Conservation (phyloP, 2,113 vertebrate species). For the Numenius arquata region DNA sequence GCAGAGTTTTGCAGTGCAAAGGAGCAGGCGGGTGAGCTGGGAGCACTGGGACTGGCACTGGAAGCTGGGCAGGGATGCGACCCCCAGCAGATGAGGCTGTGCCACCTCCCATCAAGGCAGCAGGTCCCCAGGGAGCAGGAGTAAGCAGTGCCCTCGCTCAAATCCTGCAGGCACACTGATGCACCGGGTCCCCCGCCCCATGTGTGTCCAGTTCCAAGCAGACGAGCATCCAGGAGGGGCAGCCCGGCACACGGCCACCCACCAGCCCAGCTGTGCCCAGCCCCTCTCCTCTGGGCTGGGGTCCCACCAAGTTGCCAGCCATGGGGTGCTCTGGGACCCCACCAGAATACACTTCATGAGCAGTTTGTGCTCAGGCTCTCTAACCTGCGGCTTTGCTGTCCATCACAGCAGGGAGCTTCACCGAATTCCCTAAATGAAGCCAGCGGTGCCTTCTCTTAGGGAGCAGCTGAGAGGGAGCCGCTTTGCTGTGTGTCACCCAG, state of each 20-base stretch:
- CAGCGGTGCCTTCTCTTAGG: neutral
- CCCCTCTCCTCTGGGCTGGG: neutral
- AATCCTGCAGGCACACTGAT: neutral
- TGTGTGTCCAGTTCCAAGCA: rapidly evolving
- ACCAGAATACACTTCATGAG: neutral
- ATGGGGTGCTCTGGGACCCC: neutral
- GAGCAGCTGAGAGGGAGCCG: rapidly evolving
- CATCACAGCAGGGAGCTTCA: neutral
- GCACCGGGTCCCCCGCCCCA: rapidly evolving
- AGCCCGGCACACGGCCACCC: rapidly evolving
- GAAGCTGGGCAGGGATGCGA: neutral
- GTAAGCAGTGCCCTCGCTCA: neutral
- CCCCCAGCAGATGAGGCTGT: neutral
- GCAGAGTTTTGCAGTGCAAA: neutral
- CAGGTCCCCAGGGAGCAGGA: rapidly evolving
- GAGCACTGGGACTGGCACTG: neutral
- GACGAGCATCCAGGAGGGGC: neutral
- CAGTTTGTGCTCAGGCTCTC: neutral
- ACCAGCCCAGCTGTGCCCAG: neutral
- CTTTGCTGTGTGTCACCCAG: neutral
- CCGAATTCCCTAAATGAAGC: neutral
- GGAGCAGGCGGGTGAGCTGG: neutral
- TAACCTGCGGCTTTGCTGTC: neutral
- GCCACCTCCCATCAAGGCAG: neutral
- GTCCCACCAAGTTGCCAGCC: neutral